Percentiles rank a stretch among this genome's conserved stretches.
Evolutionary conservation across 2,888 invertebrate species (phyloP).

Genomic region (Ferdinandea cuprea): DNA sequence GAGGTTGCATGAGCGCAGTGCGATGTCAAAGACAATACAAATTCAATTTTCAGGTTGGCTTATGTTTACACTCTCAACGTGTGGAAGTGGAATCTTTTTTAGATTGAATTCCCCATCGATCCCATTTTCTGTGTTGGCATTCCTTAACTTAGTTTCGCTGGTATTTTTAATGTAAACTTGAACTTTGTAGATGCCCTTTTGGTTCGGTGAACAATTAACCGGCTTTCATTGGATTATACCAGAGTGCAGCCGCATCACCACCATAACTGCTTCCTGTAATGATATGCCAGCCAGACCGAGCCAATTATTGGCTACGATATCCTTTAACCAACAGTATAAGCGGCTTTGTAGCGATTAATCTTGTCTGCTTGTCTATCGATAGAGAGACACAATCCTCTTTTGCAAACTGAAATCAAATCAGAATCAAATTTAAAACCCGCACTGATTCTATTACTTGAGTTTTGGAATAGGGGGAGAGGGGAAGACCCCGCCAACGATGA

Average conservation of each 20-base stretch:
- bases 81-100: background rate
- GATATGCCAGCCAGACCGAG: slow-evolving; percentile 41
- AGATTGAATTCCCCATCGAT: background rate
- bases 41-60: slow-evolving; percentile 52
- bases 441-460: slow-evolving; percentile 65
- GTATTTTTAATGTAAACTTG: slow-evolving; percentile 22
- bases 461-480: too few species aligned
- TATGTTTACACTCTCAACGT: slow-evolving; percentile 23
- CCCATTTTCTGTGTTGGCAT: background rate
- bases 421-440: slow-evolving; percentile 70
- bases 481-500: background rate
- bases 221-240: slow-evolving; percentile 59
- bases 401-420: slow-evolving; percentile 36
- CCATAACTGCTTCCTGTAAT: slow-evolving; percentile 12
- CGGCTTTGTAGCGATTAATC: slow-evolving; percentile 63
- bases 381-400: slow-evolving; percentile 3
- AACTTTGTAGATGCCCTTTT: slow-evolving; percentile 39
- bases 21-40: slow-evolving; percentile 24
- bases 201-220: slow-evolving; percentile 65
- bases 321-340: slow-evolving; percentile 15
- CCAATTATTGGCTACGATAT: slow-evolving; percentile 63
- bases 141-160: background rate
- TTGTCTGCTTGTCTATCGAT: slow-evolving; percentile 53
- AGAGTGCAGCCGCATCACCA: background rate
- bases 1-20: slow-evolving; percentile 5